phyloP scores from a whole-genome alignment of 2,888 invertebrate species.

The Heliconius hortense region DNA sequence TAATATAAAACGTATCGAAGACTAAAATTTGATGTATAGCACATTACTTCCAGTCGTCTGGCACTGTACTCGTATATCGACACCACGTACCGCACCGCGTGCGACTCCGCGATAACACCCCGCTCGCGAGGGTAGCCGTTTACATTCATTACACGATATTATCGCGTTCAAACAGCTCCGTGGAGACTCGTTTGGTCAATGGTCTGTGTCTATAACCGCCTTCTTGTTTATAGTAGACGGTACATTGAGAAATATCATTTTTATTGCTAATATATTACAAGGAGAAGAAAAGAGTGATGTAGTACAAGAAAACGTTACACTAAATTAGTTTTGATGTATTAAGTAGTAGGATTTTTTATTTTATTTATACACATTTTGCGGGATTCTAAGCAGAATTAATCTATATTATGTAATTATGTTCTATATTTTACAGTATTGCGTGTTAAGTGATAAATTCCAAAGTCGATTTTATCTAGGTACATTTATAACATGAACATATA shows the following conservation, averaged over 20 bases:
- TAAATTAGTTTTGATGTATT: neutral
- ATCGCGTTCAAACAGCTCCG: conserved; percentile 73
- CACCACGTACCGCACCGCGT: conserved; percentile 51
- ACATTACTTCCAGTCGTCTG: conserved; percentile 38
- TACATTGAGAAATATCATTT: conserved; percentile 25
- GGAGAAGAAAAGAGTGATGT: neutral
- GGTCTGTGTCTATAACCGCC: conserved; percentile 56
- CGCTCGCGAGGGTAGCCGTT: conserved; percentile 58
- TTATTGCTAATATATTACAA: conserved; percentile 22
- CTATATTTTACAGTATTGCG: neutral
- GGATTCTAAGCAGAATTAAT: no score
- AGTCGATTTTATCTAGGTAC: neutral
- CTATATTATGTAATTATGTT: neutral
- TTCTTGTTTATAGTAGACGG: conserved; percentile 48
- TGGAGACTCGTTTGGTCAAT: conserved; percentile 66
- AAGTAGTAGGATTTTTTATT: no score
- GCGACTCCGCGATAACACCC: conserved; percentile 70
- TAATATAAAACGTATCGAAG: conserved; percentile 22
- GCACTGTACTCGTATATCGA: conserved; percentile 26
- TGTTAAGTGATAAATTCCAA: neutral
- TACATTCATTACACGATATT: conserved; percentile 76
- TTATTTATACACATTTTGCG: no score
- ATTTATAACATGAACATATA: neutral
- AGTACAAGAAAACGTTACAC: neutral
- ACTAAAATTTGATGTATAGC: conserved; percentile 33